Conservation (phyloP, 2,888 invertebrate species). For the Phengaris alcon region DNA sequence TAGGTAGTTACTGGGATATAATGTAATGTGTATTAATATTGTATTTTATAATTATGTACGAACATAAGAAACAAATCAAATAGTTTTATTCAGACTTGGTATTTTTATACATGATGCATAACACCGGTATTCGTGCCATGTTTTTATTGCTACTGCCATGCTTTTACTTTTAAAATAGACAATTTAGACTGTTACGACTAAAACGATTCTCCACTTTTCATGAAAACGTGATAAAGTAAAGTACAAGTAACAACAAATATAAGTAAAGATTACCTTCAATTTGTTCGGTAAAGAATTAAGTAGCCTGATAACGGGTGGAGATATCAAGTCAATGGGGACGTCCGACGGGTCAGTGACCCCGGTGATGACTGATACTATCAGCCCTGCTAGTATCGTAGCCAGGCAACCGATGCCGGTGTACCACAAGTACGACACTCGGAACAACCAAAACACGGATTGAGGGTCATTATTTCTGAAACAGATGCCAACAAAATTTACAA, state of each 20-base stretch:
- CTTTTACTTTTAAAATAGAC: too few relatives aligned
- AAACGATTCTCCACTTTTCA: too few relatives aligned
- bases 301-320: conserved; percentile 82
- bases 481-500: background rate
- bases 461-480: conserved; percentile 52
- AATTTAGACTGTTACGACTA: too few relatives aligned
- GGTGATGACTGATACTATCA: conserved; percentile 84
- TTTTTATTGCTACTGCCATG: too few relatives aligned
- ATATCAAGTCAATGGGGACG: conserved; percentile 83
- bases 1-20: background rate
- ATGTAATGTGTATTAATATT: too few relatives aligned
- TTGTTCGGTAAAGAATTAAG: conserved; percentile 71
- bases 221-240: background rate
- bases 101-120: too few relatives aligned
- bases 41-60: too few relatives aligned
- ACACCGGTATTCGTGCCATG: too few relatives aligned
- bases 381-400: conserved; percentile 85
- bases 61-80: too few relatives aligned
- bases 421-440: conserved; percentile 93
- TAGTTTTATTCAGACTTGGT: too few relatives aligned
- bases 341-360: conserved; percentile 80
- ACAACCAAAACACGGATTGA: conserved; percentile 76
- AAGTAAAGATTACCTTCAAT: conserved; percentile 58
- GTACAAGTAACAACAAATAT: too few relatives aligned
- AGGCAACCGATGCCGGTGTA: conserved; percentile 90